These are phyloP conservation scores for Patella pellucida DNA, from an alignment of 2,888 invertebrate genomes.

Conservation along the genomic window DNA sequence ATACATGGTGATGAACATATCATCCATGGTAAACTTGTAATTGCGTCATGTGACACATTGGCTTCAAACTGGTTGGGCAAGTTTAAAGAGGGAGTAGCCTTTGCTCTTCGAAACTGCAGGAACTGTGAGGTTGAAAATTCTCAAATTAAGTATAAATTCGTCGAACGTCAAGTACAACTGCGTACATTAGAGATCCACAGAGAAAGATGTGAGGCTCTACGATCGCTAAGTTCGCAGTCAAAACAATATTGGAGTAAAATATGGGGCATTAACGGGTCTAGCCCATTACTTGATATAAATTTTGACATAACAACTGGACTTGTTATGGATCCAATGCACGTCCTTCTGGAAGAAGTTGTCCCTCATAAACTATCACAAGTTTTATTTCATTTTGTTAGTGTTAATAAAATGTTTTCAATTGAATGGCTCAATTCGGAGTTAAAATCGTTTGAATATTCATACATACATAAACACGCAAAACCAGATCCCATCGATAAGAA, in stretches of 20 bases:
- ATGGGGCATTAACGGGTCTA: neutral
- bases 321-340: neutral
- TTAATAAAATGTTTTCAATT: neutral
- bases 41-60: neutral
- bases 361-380: neutral
- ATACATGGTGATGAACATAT: neutral
- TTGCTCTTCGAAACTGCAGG: neutral
- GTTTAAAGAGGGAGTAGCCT: neutral
- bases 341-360: neutral
- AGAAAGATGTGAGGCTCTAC: neutral
- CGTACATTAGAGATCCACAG: neutral
- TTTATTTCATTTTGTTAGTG: neutral
- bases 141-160: neutral
- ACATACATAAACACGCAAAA: neutral
- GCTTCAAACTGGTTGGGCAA: neutral
- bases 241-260: neutral
- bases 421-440: neutral
- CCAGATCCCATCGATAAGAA: neutral
- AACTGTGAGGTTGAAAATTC: neutral
- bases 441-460: neutral
- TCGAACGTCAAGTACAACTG: neutral
- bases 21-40: neutral
- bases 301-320: neutral
- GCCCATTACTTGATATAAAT: neutral
- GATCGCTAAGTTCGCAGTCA: neutral